A percentile compares a stretch with the other conserved stretches of the same genome.
Evolutionary conservation across 2,797 vertebrate species (phyloP).

Genomic region (Centropyge bicolor): DNA sequence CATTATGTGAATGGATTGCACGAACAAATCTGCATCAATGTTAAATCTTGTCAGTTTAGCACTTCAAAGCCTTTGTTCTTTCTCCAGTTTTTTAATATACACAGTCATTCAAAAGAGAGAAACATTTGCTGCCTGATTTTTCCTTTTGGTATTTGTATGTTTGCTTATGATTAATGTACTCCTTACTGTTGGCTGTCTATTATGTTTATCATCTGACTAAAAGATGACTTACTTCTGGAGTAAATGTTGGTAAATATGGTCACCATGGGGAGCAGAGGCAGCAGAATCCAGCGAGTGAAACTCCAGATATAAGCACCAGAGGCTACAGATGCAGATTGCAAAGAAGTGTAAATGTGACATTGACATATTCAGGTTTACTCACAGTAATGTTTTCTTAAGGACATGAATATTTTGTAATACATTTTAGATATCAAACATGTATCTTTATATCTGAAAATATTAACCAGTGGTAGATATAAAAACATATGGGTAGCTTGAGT

Average conservation of each 20-base stretch:
- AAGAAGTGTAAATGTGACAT: neutral
- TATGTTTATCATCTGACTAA: neutral
- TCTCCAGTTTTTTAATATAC: neutral
- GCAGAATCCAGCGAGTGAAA: conserved; percentile 65
- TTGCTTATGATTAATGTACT: neutral
- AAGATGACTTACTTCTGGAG: conserved; percentile 56
- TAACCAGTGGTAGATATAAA: neutral
- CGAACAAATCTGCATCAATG: neutral
- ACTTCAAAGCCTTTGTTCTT: neutral
- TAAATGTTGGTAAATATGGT: conserved; percentile 28
- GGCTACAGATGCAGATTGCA: conserved; percentile 25
- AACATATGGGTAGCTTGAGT: neutral
- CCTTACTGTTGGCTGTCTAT: neutral
- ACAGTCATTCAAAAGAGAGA: neutral
- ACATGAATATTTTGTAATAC: neutral
- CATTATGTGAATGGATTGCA: neutral
- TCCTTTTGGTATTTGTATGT: neutral
- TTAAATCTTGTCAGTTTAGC: neutral
- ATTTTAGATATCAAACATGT: neutral
- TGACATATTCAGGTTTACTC: neutral
- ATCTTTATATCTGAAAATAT: neutral
- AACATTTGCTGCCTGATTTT: neutral
- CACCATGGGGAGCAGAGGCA: conserved; percentile 50
- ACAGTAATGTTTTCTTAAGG: neutral
- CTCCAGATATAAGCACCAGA: conserved; percentile 48